Conservation (phyloP, 2,888 invertebrate species). For the Dioctria rufipes region DNA sequence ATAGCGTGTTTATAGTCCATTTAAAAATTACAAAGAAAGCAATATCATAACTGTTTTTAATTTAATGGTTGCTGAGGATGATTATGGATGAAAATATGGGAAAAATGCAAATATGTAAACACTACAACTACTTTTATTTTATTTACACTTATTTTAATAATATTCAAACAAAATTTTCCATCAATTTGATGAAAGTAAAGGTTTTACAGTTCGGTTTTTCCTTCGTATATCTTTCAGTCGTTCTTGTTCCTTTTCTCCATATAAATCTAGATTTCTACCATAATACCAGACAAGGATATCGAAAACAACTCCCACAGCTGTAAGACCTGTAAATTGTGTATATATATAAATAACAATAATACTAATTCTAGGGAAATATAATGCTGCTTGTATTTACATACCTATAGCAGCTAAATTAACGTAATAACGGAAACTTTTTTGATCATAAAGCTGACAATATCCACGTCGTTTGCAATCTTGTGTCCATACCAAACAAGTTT, state of each 20-base stretch:
- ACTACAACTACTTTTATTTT: no score
- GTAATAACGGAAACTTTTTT: slow-evolving; percentile 74
- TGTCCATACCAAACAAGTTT: slow-evolving; percentile 79
- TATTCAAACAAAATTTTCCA: background rate
- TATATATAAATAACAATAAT: slow-evolving; percentile 58
- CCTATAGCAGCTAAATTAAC: slow-evolving; percentile 75
- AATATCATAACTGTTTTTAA: no score
- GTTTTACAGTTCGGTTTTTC: slow-evolving; percentile 42
- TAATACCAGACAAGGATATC: slow-evolving; percentile 76
- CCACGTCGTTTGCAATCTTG: slow-evolving; percentile 76
- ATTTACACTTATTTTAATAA: no score
- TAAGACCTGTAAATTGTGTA: slow-evolving; percentile 71
- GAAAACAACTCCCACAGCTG: slow-evolving; percentile 75
- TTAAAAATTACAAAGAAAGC: no score
- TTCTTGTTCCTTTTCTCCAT: slow-evolving; percentile 71
- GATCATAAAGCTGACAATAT: slow-evolving; percentile 80
- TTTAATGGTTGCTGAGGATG: no score
- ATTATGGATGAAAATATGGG: no score
- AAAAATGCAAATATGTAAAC: no score
- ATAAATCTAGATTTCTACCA: slow-evolving; percentile 75
- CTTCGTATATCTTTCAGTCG: slow-evolving; percentile 55
- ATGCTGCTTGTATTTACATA: slow-evolving; percentile 64
- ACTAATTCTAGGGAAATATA: background rate
- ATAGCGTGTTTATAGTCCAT: no score
- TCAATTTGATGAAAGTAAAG: slow-evolving; percentile 39